Conservation (phyloP, 2,888 invertebrate species). For the Polylopha cassiicola region DNA sequence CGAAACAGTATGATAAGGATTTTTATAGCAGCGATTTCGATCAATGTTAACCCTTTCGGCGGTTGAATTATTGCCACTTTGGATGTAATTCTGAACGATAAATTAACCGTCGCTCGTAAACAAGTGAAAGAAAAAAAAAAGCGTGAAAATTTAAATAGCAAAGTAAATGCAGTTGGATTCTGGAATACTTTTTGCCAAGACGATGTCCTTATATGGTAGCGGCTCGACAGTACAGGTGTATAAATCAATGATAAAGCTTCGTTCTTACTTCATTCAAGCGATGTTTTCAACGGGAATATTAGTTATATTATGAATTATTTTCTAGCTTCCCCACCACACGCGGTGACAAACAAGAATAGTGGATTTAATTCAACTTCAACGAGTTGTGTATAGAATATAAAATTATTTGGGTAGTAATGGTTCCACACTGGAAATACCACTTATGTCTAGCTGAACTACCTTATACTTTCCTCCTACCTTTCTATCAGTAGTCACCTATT, state of each 20-base stretch:
- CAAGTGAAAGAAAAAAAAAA: constrained; percentile 21
- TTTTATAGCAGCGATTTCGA: constrained; percentile 24
- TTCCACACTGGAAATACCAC: too few relatives aligned
- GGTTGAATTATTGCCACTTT: constrained; percentile 26
- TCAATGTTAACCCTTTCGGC: constrained; percentile 6
- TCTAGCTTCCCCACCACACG: constrained; percentile 13
- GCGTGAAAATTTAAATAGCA: constrained; percentile 22
- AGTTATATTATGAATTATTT: constrained; percentile 17
- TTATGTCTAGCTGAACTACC: too few relatives aligned
- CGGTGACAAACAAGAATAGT: constrained; percentile 13
- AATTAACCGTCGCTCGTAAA: constrained; percentile 23
- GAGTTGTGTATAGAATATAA: too few relatives aligned
- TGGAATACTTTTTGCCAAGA: constrained; percentile 4
- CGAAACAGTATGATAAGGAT: constrained; percentile 40
- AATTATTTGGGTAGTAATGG: too few relatives aligned
- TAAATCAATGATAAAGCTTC: constrained; percentile 18
- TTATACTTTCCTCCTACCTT: too few relatives aligned
- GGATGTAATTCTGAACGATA: constrained; percentile 27
- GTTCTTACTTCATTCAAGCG: constrained; percentile 12
- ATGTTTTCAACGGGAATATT: constrained; percentile 15
- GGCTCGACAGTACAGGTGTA: constrained; percentile 2
- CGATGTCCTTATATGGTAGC: constrained; percentile 6
- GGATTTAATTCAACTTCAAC: too few relatives aligned
- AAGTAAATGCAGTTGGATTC: not conserved
- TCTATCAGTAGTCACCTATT: too few relatives aligned